These are phyloP conservation scores for Microctonus aethiopoides DNA, from an alignment of 2,888 invertebrate species.

Conservation along the genomic window DNA sequence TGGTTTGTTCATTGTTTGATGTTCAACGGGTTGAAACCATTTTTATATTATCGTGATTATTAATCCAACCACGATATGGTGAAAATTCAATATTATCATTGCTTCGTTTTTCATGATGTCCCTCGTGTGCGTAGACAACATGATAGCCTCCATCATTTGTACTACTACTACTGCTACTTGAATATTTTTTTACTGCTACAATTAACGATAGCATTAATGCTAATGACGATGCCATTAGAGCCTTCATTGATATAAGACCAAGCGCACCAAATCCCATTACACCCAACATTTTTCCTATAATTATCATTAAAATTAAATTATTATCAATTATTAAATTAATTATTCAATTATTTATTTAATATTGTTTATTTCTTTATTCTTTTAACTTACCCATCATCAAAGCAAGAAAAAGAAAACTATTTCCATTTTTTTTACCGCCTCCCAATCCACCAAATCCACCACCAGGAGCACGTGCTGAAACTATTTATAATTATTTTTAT, in stretches of 20 bases:
- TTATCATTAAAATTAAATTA: conserved; percentile 11
- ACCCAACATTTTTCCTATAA: conserved; percentile 74
- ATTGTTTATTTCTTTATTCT: not conserved
- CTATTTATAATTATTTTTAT: not conserved
- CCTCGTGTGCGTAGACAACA: conserved; percentile 73
- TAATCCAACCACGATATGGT: conserved; percentile 67
- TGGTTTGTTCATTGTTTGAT: not conserved
- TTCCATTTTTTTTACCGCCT: conserved; percentile 68
- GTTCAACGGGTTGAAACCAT: not conserved
- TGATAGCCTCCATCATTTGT: conserved; percentile 71
- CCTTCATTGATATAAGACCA: conserved; percentile 83
- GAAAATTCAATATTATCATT: conserved; percentile 62
- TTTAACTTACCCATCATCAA: conserved; percentile 75
- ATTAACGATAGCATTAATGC: conserved; percentile 82
- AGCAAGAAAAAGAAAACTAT: conserved; percentile 73
- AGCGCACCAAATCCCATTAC: conserved; percentile 81
- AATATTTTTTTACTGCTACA: conserved; percentile 79
- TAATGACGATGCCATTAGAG: conserved; percentile 76
- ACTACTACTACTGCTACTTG: conserved; percentile 72
- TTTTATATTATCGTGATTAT: conserved; percentile 46
- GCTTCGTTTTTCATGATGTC: conserved; percentile 70
- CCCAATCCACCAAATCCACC: conserved; percentile 71
- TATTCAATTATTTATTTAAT: not conserved
- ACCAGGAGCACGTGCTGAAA: conserved; percentile 24
- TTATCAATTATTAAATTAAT: not conserved